Conservation (phyloP, 2,797 vertebrate genomes). For the Hippoglossus hippoglossus region DNA sequence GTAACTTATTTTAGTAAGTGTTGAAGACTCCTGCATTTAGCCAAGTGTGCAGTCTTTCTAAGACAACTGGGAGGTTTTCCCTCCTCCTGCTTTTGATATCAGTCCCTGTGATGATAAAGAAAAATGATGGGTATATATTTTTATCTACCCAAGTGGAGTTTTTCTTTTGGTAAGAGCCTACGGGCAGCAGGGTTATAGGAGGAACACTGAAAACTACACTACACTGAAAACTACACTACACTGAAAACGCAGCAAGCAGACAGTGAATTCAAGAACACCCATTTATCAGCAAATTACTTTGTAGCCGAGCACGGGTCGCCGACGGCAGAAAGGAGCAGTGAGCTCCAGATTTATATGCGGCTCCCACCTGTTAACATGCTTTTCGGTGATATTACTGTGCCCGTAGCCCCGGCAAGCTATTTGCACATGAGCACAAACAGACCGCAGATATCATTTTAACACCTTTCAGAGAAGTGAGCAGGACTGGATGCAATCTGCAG, state of each 20-base stretch:
- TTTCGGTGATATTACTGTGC: slow-evolving; percentile 41
- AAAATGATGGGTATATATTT: background rate
- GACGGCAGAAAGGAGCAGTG: slow-evolving; percentile 34
- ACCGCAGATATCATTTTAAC: slow-evolving; percentile 52
- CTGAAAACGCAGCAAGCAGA: slow-evolving; percentile 42
- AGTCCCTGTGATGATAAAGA: slow-evolving; percentile 21
- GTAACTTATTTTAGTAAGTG: slow-evolving; percentile 20
- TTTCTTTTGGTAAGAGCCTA: slow-evolving; percentile 36
- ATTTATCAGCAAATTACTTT: slow-evolving; percentile 58
- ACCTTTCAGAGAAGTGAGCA: slow-evolving; percentile 25
- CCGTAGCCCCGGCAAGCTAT: slow-evolving; percentile 33
- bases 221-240: slow-evolving; percentile 18
- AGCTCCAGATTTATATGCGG: slow-evolving; percentile 38
- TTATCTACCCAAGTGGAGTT: slow-evolving; percentile 25
- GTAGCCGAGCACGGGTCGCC: slow-evolving; percentile 28
- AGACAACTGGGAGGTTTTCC: slow-evolving; percentile 8
- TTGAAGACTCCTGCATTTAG: slow-evolving; percentile 12
- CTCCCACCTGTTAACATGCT: slow-evolving; percentile 52
- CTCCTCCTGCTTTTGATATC: slow-evolving; percentile 33
- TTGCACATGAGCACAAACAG: slow-evolving; percentile 44
- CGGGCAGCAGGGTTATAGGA: slow-evolving; percentile 28
- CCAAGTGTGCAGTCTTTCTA: slow-evolving; percentile 20
- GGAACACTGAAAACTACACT: background rate
- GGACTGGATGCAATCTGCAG: slow-evolving; percentile 38
- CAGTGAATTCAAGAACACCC: slow-evolving; percentile 38